Evolutionary conservation across 2,888 invertebrate species (phyloP), one percentile per base, ranked within the genome.

Genomic region (Leptopilina myrica): DNA sequence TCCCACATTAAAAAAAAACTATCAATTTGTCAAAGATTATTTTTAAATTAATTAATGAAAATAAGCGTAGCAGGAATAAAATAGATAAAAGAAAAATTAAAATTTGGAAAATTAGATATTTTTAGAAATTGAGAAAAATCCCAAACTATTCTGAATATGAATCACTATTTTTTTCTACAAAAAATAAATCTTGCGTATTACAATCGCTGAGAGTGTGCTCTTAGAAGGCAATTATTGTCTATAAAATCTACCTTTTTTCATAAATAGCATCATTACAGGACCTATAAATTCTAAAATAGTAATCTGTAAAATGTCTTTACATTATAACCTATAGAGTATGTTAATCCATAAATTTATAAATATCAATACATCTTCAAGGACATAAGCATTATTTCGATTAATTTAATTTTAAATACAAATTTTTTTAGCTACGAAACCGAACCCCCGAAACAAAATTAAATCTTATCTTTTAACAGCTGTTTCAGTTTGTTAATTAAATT

Each of bases 221-320:
- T 8, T 66, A 40, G 40, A 65, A 14, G 14, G 14, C 6, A 40
- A 65, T 65, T 43, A 66, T 66, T 43, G 33, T 43, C 49, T 49
- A 33, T 33, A 20, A 67, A 20, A 67, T 67, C 11, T 49, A 49
- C 12, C 46, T 5, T 20, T 49, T 46, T 67, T 14, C 20, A 12
- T 49, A 67, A 67, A 67, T 67, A 20, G 9, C 9, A 67, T 49
- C 49, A 67, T 67, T 6, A 7, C 9, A 20, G 46, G 49, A 67
- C 20, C 46, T 67, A 49, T 49, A 49, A 26, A 67, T 67, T 67
- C 26, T 67, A 11, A 49, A 12, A 15, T 46, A 67, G 49, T 49
- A 20, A 49, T 49, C 49, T 67, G 20, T 7, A 67, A 67, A 12
- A 67, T 49, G 46, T 20, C 67, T 67, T 67, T 49, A 67, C 49